Conservation (phyloP, 2,888 invertebrate genomes). For the Drosophila cyrtoloma region DNA sequence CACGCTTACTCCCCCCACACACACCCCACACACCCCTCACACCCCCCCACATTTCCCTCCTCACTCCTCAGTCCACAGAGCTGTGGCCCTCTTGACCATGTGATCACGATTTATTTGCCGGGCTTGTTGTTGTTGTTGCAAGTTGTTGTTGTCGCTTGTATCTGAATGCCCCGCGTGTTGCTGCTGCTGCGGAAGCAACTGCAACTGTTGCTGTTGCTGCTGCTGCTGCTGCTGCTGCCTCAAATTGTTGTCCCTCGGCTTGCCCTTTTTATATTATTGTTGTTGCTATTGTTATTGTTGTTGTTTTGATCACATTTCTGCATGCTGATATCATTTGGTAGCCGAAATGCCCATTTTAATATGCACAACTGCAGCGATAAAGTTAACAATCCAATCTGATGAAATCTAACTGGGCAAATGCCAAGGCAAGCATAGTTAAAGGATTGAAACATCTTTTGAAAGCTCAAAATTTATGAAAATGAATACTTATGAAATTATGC, state of each 20-base stretch:
- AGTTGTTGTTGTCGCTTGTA: constrained; percentile 60
- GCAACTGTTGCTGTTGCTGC: constrained; percentile 43
- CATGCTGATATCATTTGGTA: constrained; percentile 49
- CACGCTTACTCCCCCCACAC: constrained; percentile 9
- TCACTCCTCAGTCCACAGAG: not conserved
- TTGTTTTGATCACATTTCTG: constrained; percentile 45
- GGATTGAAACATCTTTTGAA: not conserved
- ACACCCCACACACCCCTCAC: not conserved
- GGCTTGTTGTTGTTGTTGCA: constrained; percentile 42
- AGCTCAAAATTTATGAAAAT: not conserved
- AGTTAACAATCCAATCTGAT: constrained; percentile 10
- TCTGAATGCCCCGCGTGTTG: constrained; percentile 71
- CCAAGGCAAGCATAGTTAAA: not conserved
- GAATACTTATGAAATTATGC: not conserved
- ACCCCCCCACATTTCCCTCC: not conserved
- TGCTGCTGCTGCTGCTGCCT: constrained; percentile 24
- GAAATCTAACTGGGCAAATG: not conserved
- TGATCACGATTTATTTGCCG: constrained; percentile 83
- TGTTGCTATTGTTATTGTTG: constrained; percentile 22
- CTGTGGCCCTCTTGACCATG: constrained; percentile 79
- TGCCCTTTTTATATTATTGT: constrained; percentile 28
- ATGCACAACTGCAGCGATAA: constrained; percentile 14
- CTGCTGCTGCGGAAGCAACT: constrained; percentile 64
- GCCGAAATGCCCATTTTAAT: constrained; percentile 34
- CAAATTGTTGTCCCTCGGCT: constrained; percentile 34